Conservation (phyloP, 2,797 vertebrate species). For the Botia almorhae region DNA sequence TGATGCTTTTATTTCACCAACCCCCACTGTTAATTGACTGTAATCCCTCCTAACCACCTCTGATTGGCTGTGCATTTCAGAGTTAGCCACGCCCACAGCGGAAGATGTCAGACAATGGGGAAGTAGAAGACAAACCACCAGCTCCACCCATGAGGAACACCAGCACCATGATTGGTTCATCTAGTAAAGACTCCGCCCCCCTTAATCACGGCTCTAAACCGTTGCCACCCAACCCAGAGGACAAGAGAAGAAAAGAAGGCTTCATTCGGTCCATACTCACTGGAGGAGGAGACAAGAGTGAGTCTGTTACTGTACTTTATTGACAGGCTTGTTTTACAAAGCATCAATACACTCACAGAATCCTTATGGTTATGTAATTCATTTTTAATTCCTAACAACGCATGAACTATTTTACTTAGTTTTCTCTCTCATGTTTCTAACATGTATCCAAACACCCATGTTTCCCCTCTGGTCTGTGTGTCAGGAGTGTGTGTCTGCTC, state of each 20-base stretch:
- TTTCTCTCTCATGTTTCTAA: not conserved
- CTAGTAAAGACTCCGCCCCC: slow-evolving; percentile 85
- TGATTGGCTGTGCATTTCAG: slow-evolving; percentile 36
- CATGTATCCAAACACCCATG: not conserved
- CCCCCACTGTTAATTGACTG: slow-evolving; percentile 4
- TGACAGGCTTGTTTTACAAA: not conserved
- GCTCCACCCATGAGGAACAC: slow-evolving; percentile 97
- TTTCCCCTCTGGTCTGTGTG: not conserved
- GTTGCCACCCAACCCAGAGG: slow-evolving; percentile 93
- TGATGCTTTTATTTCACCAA: slow-evolving; percentile 4
- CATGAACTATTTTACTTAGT: not conserved
- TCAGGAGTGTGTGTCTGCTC: not conserved
- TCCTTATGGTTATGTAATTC: no score
- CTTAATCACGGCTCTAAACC: slow-evolving; percentile 93
- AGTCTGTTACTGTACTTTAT: slow-evolving; percentile 25
- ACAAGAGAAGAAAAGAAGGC: slow-evolving; percentile 94
- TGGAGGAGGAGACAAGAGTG: slow-evolving; percentile 91
- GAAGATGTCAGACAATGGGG: slow-evolving; percentile 96
- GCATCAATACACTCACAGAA: not conserved
- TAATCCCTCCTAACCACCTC: not conserved
- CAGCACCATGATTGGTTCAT: slow-evolving; percentile 92
- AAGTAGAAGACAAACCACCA: slow-evolving; percentile 94
- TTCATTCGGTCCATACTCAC: slow-evolving; percentile 92
- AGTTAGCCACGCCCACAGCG: slow-evolving; percentile 52
- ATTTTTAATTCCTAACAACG: no score